Evolutionary conservation across 2,797 vertebrate genomes (phyloP), one percentile per base, ranked within the genome.

Genomic region (Microcaecilia unicolor): DNA sequence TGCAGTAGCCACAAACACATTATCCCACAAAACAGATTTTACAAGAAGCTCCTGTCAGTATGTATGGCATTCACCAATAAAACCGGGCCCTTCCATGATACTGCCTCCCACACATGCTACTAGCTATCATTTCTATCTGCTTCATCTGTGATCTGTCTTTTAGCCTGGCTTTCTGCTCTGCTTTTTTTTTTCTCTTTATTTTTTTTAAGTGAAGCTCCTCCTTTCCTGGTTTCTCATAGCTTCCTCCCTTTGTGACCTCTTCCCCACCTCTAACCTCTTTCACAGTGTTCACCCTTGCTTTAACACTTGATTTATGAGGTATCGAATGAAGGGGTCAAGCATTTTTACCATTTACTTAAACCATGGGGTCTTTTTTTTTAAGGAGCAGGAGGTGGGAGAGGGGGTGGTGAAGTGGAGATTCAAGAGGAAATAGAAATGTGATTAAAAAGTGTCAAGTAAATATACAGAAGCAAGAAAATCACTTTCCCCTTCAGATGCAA

Each of bases 231-330:
- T 78, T 78, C 73, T 78, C 79, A 76, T 80, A 80, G 67, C 70
- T 70, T 81, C 73, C 72, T 64, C 71, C 67, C 75, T 69, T 49
- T 41, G 55, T 70, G 78, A 80, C 81, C 78, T 78, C 67, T 64
- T 50, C 64, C 62, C 74, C 74, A 83, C 80, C 81, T 80, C 73
- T 81, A 75, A 82, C 82, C 82, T 72, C 67, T 66, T 75, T 66
- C 58, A 54, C 74, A 77, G 69, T 70, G 79, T 75, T 80, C 67
- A 72, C 76, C 77, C 71, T 74, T 57, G 64, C 74, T 80, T 83
- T 81, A 80, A 78, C 76, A 75, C 72, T 63, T 85, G 84, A 87
- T 85, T 86, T 85, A 84, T 80, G 76, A 75, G 10, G 59, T 72
- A 71, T 65, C 62, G 41, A n/a, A 35, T 56, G 67, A 76, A 84